Evolutionary conservation across 2,888 invertebrate genomes (phyloP).

Genomic region (Amblyteles armatorius): DNA sequence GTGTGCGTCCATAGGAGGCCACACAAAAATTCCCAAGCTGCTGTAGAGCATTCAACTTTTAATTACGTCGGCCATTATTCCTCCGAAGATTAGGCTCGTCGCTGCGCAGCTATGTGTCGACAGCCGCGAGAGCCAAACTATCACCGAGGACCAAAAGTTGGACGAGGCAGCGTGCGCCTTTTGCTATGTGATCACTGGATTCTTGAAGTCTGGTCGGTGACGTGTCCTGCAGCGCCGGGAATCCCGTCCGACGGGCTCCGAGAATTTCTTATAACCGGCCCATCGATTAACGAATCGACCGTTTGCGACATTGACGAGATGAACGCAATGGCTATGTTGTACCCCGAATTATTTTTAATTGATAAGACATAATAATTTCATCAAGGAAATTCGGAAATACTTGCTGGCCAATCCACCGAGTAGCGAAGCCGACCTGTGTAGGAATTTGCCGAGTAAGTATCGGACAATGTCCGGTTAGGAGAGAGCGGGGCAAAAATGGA

Average conservation of each 20-base stretch:
- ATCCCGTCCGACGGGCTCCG: constrained; percentile 8
- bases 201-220: constrained; percentile 7
- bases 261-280: constrained; percentile 13
- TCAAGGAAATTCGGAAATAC: too few relatives aligned
- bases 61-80: constrained; percentile 74
- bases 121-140: constrained; percentile 20
- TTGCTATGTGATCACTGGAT: constrained; percentile 18
- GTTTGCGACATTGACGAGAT: constrained; percentile 1
- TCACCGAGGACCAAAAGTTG: not conserved
- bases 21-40: constrained; percentile 41
- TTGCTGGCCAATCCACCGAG: too few relatives aligned
- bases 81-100: constrained; percentile 70
- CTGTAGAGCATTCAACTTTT: constrained; percentile 70
- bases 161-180: not conserved
- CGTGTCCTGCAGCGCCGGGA: constrained; percentile 16
- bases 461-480: too few relatives aligned
- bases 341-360: too few relatives aligned
- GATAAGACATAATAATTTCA: too few relatives aligned
- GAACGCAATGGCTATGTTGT: not conserved
- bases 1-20: constrained; percentile 14
- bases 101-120: constrained; percentile 16
- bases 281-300: constrained; percentile 1
- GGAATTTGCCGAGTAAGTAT: too few relatives aligned
- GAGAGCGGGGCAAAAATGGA: too few relatives aligned
- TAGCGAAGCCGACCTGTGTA: too few relatives aligned